Base-by-base conservation (phyloP, 1,140 invertebrate species). In the Schlechtendalia chinensis region DNA sequence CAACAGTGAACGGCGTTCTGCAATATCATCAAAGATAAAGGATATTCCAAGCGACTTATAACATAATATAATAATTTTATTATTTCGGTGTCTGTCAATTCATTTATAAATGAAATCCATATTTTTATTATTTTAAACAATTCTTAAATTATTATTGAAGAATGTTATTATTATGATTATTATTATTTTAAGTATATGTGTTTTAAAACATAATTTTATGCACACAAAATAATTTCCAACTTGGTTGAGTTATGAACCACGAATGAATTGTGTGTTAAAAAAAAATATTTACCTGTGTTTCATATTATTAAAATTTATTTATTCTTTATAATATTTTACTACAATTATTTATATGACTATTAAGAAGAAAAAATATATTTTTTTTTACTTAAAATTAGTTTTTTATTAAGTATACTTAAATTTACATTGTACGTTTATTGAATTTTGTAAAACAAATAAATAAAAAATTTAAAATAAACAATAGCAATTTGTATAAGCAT, bases 81-180 rank as follows among this genome's bases (percentile, higher is more conserved):
- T 47, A 69, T 24, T 69, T 69, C 47, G 65, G 65, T 69, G 65
- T 69, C n/a, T 69, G 65, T 47, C 39, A 5, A 47, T 69, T 39
- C n/a, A 12, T 47, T 69, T 47, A 47, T 24, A 22, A 67, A 45
- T 19, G 14, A 32, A 32, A 63, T 3, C 14, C 11, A 22, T 67
- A 67, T 67, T 65, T 65, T 39, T 65, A 67, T 67, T 67, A 22
- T 22, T 22, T 22, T n/a, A 47, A 67, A 67, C 63, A 45, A 12
- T 12, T 67, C 3, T 8, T 8, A n/a, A 39, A 39, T 65, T 39
- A 39, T 39, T 65, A n/a, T 39, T 4, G n/a, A n/a, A n/a, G n/a
- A n/a, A n/a, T n/a, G n/a, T n/a, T n/a, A n/a, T n/a, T n/a, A n/a
- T n/a, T n/a, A n/a, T n/a, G n/a, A n/a, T n/a, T n/a, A n/a, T n/a